Evolutionary conservation across 1,140 invertebrate species (phyloP), one percentile per base, ranked within the genome.

Genomic region (Scylla paramamosain): DNA sequence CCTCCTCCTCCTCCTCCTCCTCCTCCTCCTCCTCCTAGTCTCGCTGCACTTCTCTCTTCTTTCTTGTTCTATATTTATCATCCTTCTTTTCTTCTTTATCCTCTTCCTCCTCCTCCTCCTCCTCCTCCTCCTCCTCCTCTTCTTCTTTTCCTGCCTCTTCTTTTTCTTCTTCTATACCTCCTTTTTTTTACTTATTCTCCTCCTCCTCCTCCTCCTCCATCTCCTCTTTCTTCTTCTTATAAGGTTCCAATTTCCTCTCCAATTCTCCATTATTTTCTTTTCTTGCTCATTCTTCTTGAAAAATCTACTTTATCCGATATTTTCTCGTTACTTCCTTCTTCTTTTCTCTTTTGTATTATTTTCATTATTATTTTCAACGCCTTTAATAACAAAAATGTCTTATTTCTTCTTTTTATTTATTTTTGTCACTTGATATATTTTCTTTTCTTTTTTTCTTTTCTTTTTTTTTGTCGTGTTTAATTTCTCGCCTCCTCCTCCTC

Each of bases 1-100:
- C 84, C 29, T 87, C 84, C 84, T 45, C 39, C 84, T 87, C 84
- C 84, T 45, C 84, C 10, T 45, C 84, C 84, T 45, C 28, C 84
- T 84, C 32, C 83, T 25, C n/a, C n/a, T 29, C 83, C 32, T 86
- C 25, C 25, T 88, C 86, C 25, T 39, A 14, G 0, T 28, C n/a
- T 39, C 12, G 0, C 83, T 39, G 12, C 32, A 1, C 25, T 39
- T 28, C 32, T 28, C 32, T 28, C 45, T n/a, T 88, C 45, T 12
- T 46, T 28, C 12, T 28, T 12, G 28, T 88, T 25, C 31, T 46
- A 8, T 32, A 8, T n/a, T 28, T 39, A 14, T 39, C 31, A n/a
- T 32, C 25, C 45, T 88, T 28, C 45, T 28, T 88, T 28, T 88
- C 45, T 46, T 45, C 31, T 28, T 88, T 16, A 10, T 25, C 46